Base-by-base conservation (phyloP, 2,888 invertebrate genomes). In the Diplazon laetatorius region DNA sequence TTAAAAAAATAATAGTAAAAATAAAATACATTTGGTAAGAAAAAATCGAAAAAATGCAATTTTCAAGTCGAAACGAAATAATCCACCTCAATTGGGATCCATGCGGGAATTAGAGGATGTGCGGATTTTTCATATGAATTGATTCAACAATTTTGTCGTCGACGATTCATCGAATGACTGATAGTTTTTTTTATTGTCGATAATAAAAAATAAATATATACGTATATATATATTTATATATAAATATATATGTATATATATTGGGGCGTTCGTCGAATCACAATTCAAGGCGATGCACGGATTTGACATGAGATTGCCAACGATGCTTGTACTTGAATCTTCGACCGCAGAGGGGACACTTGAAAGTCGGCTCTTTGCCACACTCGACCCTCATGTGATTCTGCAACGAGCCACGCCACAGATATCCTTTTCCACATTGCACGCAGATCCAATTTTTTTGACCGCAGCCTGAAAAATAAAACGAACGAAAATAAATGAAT, bases 381-480 rank as follows among this genome's bases (percentile, higher is more conserved):
- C 91, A 91, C 63, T 89, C 89, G 42, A 87, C 80, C 0, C 88
- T 84, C 16, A 87, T 84, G 52, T 90, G 90, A 68, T 88, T 87
- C 78, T 85, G 85, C 70, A 90, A 75, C 12, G 90, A 89, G 52
- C 87, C 87, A 48, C 86, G 83, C 82, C 88, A 85, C 30, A 83
- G 83, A 84, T 91, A 91, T 10, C 82, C 83, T 50, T 89, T 86
- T 46, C 88, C 87, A 48, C 90, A 90, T 62, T 86, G 84, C 14
- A 57, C 73, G 62, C 89, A 89, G 39, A 78, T 55, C 88, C 89
- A 89, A 20, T 59, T 63, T 77, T 83, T 85, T 72, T 76, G 79
- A 20, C 22, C 25, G 55, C 39, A 52, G 10, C 30, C 87, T 88
- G 87, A 39, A 87, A 87, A 85, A 84, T 39, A 71, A 79, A 63